Percentiles rank a stretch among this genome's conserved stretches.
Evolutionary conservation across 2,797 vertebrate species (phyloP).

Genomic region (Urocyon cinereoargenteus): DNA sequence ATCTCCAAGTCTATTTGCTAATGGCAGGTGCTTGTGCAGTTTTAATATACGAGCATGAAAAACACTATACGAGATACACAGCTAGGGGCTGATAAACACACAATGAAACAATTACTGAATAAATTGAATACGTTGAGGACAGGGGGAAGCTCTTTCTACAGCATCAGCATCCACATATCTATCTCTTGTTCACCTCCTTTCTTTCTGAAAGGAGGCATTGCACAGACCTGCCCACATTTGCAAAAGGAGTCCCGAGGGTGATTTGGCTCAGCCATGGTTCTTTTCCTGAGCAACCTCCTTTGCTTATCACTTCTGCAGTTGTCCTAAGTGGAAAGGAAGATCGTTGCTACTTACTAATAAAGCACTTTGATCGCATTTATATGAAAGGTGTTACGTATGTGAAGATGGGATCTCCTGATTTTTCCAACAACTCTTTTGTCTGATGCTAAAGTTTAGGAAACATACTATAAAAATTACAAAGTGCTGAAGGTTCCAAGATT

Average conservation of each 20-base stretch:
- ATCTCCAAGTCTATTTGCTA: constrained; percentile 39
- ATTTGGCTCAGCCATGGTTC: background rate
- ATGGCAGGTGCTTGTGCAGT: constrained; percentile 36
- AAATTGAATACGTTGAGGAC: constrained; percentile 16
- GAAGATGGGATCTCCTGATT: constrained; percentile 66
- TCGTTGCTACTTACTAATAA: constrained; percentile 68
- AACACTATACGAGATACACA: constrained; percentile 5
- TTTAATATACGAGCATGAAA: constrained; percentile 55
- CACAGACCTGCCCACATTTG: background rate
- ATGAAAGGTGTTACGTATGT: constrained; percentile 60
- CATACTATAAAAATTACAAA: constrained; percentile 68
- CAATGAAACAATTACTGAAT: constrained; percentile 37
- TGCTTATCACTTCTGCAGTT: constrained; percentile 43
- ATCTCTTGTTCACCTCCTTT: background rate
- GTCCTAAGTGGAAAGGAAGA: constrained; percentile 53
- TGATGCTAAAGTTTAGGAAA: constrained; percentile 73
- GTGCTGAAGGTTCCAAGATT: constrained; percentile 67
- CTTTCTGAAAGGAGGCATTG: background rate
- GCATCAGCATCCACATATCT: background rate
- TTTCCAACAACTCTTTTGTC: constrained; percentile 67
- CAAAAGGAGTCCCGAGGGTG: background rate
- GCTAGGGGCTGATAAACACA: background rate
- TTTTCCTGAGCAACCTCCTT: constrained; percentile 56
- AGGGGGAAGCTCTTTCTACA: background rate
- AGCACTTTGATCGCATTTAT: constrained; percentile 68